These are phyloP conservation scores for Pogona vitticeps DNA, from an alignment of 2,113 vertebrate species.

Conservation along the genomic window DNA sequence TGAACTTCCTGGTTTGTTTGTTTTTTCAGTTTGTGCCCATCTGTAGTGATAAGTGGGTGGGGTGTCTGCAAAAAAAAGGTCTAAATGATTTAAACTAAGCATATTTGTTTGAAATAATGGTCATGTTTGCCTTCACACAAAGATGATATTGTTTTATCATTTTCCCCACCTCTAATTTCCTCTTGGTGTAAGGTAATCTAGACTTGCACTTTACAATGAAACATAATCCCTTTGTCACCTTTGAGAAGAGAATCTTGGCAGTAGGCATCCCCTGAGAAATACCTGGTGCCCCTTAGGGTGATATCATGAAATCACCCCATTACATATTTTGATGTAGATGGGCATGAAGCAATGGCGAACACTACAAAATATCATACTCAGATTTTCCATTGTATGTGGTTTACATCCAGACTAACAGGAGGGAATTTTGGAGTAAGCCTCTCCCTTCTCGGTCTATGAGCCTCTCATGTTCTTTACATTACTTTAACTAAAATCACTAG, in stretches of 20 bases:
- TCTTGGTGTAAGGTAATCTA: not conserved
- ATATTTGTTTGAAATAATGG: not conserved
- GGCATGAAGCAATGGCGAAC: not conserved
- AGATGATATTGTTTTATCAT: not conserved
- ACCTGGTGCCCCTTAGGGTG: not conserved
- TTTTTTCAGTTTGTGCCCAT: too few relatives aligned
- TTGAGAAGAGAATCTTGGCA: not conserved
- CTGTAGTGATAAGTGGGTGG: too few relatives aligned
- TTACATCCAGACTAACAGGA: too few relatives aligned
- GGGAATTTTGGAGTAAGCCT: too few relatives aligned
- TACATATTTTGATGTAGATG: too few relatives aligned
- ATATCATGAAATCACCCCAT: not conserved
- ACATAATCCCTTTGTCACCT: not conserved
- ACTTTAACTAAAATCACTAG: too few relatives aligned
- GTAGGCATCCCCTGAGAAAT: not conserved
- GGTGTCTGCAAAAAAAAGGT: not conserved
- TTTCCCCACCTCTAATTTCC: not conserved
- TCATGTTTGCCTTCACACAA: not conserved
- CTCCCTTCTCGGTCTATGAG: too few relatives aligned
- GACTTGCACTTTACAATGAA: not conserved
- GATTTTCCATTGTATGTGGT: not conserved
- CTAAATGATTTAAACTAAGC: not conserved
- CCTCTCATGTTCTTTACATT: too few relatives aligned
- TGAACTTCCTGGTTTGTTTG: too few relatives aligned
- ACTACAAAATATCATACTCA: not conserved